phyloP scores from a whole-genome alignment of 30 jellyfish, hydroid and myxozoan species.

The Pseudorhiza aurosa region DNA sequence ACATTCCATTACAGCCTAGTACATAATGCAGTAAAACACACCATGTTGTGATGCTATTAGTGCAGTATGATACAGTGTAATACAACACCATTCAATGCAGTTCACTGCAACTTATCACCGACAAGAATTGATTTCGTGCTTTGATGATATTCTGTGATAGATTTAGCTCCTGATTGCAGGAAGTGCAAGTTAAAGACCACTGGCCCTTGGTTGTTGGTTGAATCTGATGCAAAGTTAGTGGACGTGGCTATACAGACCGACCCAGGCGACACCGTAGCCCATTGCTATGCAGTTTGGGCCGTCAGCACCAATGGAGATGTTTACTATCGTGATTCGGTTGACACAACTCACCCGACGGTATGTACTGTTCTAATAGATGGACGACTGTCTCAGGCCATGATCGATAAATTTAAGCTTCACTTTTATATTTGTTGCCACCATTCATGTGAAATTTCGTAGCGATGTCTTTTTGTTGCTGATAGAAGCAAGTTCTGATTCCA shows the following conservation, averaged over 20 bases:
- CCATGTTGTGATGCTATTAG: too few relatives aligned
- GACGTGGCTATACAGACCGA: slow-evolving; percentile 75
- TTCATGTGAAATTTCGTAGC: background rate
- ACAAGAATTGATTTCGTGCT: too few relatives aligned
- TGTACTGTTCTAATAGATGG: background rate
- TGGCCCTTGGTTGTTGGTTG: slow-evolving; percentile 94
- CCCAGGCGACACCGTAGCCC: slow-evolving; percentile 67
- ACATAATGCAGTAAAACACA: too few relatives aligned
- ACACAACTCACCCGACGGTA: slow-evolving; percentile 74
- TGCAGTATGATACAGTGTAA: too few relatives aligned
- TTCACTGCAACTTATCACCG: too few relatives aligned
- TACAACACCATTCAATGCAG: too few relatives aligned
- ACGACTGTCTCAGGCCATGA: background rate
- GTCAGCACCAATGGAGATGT: slow-evolving; percentile 94
- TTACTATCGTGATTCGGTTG: slow-evolving; percentile 68
- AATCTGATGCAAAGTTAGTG: slow-evolving; percentile 73
- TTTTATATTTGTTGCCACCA: background rate
- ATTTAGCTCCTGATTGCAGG: too few relatives aligned
- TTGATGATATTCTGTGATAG: too few relatives aligned
- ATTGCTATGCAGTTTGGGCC: slow-evolving; percentile 92
- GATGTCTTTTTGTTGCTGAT: too few relatives aligned
- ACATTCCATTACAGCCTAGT: too few relatives aligned
- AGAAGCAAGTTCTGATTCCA: too few relatives aligned
- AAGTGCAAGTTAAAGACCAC: slow-evolving; percentile 70
- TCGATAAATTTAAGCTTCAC: too few relatives aligned